Conservation (phyloP, 2,797 vertebrate genomes). For the Erpetoichthys calabaricus region DNA sequence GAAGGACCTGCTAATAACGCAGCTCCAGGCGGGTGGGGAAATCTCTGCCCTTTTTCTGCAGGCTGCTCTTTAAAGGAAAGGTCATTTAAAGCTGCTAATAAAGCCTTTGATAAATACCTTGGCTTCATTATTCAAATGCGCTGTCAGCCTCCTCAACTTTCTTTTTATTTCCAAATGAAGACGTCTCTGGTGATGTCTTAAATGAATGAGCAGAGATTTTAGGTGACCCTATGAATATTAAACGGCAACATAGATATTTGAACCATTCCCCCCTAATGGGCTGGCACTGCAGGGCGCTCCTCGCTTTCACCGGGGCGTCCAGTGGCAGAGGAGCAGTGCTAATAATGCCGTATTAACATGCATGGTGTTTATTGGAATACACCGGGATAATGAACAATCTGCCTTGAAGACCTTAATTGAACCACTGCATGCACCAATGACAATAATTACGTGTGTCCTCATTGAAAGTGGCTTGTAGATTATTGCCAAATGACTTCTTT, state of each 20-base stretch:
- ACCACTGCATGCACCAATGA: not conserved
- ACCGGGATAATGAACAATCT: too few species aligned
- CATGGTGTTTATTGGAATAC: too few species aligned
- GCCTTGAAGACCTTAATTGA: not conserved
- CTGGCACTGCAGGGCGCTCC: too few species aligned
- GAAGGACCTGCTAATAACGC: too few species aligned
- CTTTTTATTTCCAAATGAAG: slow-evolving; percentile 20
- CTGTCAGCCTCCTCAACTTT: not conserved
- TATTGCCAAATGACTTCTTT: slow-evolving; percentile 1
- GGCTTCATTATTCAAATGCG: not conserved
- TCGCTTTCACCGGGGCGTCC: too few species aligned
- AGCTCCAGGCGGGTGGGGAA: too few species aligned
- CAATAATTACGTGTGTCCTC: not conserved
- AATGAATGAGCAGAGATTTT: slow-evolving; percentile 3
- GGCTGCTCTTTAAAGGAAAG: not conserved
- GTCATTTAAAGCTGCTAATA: not conserved
- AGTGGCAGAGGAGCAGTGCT: too few species aligned
- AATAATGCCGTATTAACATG: too few species aligned
- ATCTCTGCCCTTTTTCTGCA: not conserved
- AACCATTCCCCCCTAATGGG: too few species aligned
- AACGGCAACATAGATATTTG: not conserved
- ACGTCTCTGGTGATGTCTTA: slow-evolving; percentile 14
- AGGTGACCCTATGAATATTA: slow-evolving; percentile 12
- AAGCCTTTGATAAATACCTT: not conserved
- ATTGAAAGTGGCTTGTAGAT: slow-evolving; percentile 1